Evolutionary conservation across 2,113 vertebrate genomes (phyloP).

Genomic region (Felis catus): DNA sequence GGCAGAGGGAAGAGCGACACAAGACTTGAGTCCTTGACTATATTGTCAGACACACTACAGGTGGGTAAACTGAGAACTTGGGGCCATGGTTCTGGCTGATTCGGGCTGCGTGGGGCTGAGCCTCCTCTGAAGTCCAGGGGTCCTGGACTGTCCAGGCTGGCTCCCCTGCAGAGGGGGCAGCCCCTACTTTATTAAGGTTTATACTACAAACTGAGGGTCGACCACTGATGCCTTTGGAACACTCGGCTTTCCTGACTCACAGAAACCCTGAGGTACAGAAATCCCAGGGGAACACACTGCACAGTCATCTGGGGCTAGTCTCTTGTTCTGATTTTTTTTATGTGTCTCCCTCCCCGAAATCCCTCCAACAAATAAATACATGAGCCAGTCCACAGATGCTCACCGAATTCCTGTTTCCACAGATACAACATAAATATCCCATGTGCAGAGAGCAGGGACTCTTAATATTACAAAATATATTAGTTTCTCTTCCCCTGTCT

Average conservation of each 20-base stretch:
- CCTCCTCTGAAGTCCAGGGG: neutral
- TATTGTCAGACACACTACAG: neutral
- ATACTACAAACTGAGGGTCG: neutral
- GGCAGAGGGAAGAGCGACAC: neutral
- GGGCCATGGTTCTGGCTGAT: neutral
- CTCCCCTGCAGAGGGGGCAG: neutral
- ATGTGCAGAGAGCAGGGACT: constrained; percentile 76
- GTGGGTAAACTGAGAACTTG: neutral
- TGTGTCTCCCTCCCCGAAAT: neutral
- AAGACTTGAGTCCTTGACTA: neutral
- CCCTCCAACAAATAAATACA: neutral
- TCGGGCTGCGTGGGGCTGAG: neutral
- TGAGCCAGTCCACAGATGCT: neutral
- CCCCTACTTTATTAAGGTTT: neutral
- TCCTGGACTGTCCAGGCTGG: neutral
- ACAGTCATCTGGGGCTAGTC: neutral
- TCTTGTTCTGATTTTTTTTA: neutral
- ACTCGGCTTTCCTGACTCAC: neutral
- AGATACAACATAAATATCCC: constrained; percentile 72
- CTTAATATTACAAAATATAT: constrained; percentile 84
- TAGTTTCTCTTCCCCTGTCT: constrained; percentile 80
- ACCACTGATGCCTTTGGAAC: neutral
- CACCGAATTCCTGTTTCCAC: constrained; percentile 21
- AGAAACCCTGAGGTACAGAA: constrained; percentile 21
- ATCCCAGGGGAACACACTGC: neutral